Conservation (phyloP, 1,140 invertebrate species). For the Drusus annulatus region DNA sequence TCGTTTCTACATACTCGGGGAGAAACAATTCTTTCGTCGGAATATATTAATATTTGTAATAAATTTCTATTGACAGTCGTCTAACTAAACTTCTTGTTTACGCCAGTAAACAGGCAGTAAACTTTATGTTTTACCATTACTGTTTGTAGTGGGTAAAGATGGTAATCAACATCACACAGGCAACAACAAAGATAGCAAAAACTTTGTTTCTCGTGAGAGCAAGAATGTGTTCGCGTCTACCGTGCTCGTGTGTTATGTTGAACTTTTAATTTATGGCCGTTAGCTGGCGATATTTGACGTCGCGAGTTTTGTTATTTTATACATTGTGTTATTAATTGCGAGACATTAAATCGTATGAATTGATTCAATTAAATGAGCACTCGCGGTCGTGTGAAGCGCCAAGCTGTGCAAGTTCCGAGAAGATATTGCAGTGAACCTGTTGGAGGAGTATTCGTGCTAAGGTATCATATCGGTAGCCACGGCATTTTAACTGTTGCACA, state of each 20-base stretch:
- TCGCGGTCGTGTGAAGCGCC: conserved; percentile 15
- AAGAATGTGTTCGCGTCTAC: no score
- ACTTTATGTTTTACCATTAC: no score
- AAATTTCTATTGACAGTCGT: not conserved
- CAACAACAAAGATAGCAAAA: no score
- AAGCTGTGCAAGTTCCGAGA: conserved; percentile 26
- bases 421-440: not conserved
- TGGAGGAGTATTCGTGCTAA: conserved; percentile 16
- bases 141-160: no score
- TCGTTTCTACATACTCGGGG: not conserved
- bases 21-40: not conserved
- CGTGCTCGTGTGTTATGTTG: no score
- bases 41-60: not conserved
- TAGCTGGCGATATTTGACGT: no score
- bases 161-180: no score
- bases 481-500: not conserved
- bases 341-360: conserved; percentile 28
- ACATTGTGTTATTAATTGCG: not conserved
- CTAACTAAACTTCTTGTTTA: no score
- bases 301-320: not conserved
- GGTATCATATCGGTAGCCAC: conserved; percentile 2
- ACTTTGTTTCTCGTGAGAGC: no score
- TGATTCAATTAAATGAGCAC: conserved; percentile 25
- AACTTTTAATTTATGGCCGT: no score
- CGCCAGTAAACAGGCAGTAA: no score